Evolutionary conservation across 2,113 vertebrate genomes (phyloP).

Genomic region (Jaculus jaculus): DNA sequence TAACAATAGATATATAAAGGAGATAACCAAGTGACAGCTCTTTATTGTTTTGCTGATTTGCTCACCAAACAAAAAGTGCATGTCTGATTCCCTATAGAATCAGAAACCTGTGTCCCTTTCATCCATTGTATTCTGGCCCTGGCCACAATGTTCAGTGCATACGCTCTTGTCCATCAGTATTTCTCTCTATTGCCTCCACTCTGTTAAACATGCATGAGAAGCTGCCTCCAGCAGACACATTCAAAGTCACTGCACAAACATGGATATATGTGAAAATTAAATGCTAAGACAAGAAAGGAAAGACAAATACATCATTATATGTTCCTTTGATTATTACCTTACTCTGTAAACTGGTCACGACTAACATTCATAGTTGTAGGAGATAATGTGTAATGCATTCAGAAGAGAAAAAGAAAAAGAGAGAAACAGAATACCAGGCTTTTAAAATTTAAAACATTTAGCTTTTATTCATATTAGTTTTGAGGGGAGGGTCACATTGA

Average conservation of each 20-base stretch:
- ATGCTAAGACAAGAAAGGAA: constrained; percentile 56
- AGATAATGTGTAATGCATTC: constrained; percentile 37
- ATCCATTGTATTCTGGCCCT: not conserved
- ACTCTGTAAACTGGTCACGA: constrained; percentile 22
- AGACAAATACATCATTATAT: constrained; percentile 45
- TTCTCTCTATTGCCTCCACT: not conserved
- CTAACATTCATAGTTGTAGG: not conserved
- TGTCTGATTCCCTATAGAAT: not conserved
- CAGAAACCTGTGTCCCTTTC: not conserved
- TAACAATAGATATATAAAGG: not conserved
- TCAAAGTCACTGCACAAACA: constrained; percentile 23
- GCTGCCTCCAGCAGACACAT: constrained; percentile 6
- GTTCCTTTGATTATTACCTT: constrained; percentile 27
- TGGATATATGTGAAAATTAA: constrained; percentile 50
- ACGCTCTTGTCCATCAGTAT: not conserved
- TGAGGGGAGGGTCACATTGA: not conserved
- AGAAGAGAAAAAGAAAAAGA: not conserved
- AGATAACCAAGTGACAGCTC: not conserved
- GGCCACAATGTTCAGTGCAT: not conserved
- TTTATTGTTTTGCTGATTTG: not conserved
- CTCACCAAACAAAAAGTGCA: constrained; percentile 1
- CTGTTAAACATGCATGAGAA: constrained; percentile 5
- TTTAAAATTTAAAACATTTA: constrained; percentile 42
- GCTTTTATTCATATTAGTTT: not conserved
- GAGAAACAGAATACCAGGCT: not conserved